phyloP scores from a whole-genome alignment of 1,140 invertebrate species.

The silkworm (Bombyx mori) region ASM3026992v2 NC_085111.1:7199501-7200000 shows the following conservation, averaged over 20 bases:
- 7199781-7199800: conserved; percentile 20
- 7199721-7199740: neutral
- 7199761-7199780: conserved; percentile 12
- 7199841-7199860: conserved; percentile 10
- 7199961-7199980: conserved; percentile 7
- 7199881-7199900: neutral
- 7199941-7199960: neutral
- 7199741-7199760: conserved; percentile 5
- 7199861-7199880: conserved; percentile 6
- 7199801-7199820: conserved; percentile 16
- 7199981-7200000: conserved; percentile 12
- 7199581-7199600: no score
- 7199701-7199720: no score
- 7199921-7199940: neutral
- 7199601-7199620: no score
- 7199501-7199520: no score
- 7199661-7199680: no score
- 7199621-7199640: no score
- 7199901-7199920: neutral
- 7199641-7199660: no score
- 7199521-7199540: no score
- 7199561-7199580: no score
- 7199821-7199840: conserved; percentile 19
- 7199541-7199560: no score
- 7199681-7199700: no score